These are phyloP conservation scores for Nomada lathburiana DNA, from an alignment of 2,888 invertebrate species.

Conservation along the genomic window DNA sequence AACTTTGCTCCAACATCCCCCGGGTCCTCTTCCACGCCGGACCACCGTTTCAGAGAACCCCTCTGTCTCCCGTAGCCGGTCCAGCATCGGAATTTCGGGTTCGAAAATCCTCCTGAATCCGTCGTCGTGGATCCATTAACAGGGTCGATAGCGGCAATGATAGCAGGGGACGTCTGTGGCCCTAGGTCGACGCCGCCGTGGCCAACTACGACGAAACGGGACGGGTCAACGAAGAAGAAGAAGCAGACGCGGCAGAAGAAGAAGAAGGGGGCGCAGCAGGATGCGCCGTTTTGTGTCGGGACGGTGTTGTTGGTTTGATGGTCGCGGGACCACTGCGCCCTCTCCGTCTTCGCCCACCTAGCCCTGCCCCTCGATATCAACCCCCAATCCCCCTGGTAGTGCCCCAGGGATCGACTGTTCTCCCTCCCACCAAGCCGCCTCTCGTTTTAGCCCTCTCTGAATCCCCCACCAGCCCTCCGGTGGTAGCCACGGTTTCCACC, in stretches of 20 bases:
- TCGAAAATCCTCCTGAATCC: constrained; percentile 14
- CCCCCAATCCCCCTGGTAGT: constrained; percentile 72
- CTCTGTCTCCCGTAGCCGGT: neutral
- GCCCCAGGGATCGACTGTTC: constrained; percentile 73
- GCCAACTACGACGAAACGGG: constrained; percentile 53
- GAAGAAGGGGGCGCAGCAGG: constrained; percentile 66
- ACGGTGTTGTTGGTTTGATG: constrained; percentile 84
- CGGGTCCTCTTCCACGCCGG: neutral
- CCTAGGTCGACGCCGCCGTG: constrained; percentile 34
- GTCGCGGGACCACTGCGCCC: constrained; percentile 86
- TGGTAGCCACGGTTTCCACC: constrained; percentile 57
- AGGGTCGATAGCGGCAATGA: neutral
- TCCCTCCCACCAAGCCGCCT: constrained; percentile 60
- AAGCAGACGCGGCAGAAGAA: constrained; percentile 62
- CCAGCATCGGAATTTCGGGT: constrained; percentile 2
- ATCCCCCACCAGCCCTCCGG: constrained; percentile 52
- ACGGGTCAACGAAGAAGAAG: constrained; percentile 48
- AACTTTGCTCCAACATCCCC: neutral
- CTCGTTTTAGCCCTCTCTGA: constrained; percentile 59
- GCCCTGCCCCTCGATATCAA: constrained; percentile 82
- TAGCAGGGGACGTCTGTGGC: constrained; percentile 7
- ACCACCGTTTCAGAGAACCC: constrained; percentile 20
- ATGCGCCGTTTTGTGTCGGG: constrained; percentile 70
- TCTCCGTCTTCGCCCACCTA: constrained; percentile 83
- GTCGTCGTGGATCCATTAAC: neutral